Evolutionary conservation across 2,888 invertebrate species (phyloP).

Genomic region (Pyralis farinalis): DNA sequence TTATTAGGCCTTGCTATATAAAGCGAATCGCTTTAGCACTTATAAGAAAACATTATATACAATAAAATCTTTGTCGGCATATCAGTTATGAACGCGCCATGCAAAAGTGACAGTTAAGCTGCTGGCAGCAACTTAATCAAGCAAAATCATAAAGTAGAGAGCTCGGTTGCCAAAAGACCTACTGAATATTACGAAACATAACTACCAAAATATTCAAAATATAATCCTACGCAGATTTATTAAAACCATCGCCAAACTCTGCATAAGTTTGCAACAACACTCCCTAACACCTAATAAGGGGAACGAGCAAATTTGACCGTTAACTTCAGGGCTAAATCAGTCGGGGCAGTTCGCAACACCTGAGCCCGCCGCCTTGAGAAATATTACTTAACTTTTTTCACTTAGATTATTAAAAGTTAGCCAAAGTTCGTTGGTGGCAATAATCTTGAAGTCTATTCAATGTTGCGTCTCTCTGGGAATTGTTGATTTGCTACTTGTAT

Average conservation of each 20-base stretch:
- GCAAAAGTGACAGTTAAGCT: no score
- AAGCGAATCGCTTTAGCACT: no score
- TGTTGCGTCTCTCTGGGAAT: no score
- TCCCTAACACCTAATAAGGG: neutral
- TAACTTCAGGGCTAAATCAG: neutral
- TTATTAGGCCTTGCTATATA: no score
- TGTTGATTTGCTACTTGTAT: no score
- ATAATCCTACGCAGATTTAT: neutral
- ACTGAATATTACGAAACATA: no score
- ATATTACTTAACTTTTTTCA: conserved; percentile 40
- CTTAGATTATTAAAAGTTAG: conserved; percentile 39
- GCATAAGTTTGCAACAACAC: neutral
- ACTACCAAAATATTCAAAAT: neutral
- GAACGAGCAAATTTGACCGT: neutral
- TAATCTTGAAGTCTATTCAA: conserved; percentile 11
- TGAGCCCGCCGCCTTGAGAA: conserved; percentile 33
- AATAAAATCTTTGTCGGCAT: no score
- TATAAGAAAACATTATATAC: no score
- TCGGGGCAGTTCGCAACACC: conserved; percentile 33
- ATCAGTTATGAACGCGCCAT: no score
- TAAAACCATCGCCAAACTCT: neutral
- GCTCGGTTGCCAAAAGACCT: no score
- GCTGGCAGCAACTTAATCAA: no score
- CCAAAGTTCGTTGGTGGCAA: conserved; percentile 27
- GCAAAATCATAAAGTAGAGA: no score